Conservation (phyloP, 2,113 vertebrate genomes). For the Rana temporaria region DNA sequence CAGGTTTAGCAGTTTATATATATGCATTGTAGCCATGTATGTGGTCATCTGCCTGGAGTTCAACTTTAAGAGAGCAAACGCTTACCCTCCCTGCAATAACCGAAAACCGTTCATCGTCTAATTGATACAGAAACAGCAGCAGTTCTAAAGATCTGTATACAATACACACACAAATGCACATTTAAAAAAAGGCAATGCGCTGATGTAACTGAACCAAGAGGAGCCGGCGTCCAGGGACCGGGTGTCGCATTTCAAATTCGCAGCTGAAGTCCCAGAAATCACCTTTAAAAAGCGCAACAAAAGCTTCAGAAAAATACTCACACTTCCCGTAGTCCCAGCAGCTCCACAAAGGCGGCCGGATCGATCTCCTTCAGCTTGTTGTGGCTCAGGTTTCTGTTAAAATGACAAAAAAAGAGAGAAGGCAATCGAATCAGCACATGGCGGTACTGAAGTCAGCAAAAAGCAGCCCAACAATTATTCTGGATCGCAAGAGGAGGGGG, state of each 20-base stretch:
- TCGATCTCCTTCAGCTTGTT: slow-evolving; percentile 87
- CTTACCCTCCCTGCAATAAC: background rate
- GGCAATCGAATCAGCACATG: slow-evolving; percentile 60
- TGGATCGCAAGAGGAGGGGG: background rate
- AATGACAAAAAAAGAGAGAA: slow-evolving; percentile 58
- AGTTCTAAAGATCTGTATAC: background rate
- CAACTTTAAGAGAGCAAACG: too few species aligned
- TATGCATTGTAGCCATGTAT: too few species aligned
- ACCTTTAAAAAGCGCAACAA: slow-evolving; percentile 22
- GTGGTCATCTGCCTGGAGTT: too few species aligned
- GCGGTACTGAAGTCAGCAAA: slow-evolving; percentile 59
- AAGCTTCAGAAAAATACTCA: slow-evolving; percentile 77
- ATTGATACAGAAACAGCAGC: background rate
- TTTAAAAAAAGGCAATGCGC: slow-evolving; percentile 18
- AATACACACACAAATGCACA: background rate
- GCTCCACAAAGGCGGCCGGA: slow-evolving; percentile 79
- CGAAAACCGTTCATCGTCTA: slow-evolving; percentile 31
- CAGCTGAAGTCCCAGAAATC: slow-evolving; percentile 11
- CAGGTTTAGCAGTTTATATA: too few species aligned
- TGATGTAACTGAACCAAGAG: slow-evolving; percentile 26
- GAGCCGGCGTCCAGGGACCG: slow-evolving; percentile 41
- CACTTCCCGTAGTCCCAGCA: slow-evolving; percentile 89
- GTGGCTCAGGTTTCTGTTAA: slow-evolving; percentile 90
- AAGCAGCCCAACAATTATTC: slow-evolving; percentile 55
- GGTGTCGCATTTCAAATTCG: slow-evolving; percentile 54